Conservation (phyloP, 2,797 vertebrate species). For the Rhyacichthys aspro region DNA sequence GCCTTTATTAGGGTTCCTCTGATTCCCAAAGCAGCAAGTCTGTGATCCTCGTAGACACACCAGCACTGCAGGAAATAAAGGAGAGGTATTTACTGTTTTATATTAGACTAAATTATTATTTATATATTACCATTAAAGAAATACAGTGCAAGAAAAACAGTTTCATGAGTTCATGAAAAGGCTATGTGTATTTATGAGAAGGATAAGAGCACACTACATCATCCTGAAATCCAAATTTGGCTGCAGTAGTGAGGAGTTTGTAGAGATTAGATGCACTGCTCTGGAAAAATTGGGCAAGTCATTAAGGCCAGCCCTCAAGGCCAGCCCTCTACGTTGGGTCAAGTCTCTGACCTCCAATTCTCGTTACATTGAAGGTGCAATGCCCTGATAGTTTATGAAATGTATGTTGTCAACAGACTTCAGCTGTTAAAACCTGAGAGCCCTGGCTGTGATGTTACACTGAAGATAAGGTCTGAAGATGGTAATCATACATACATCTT, state of each 20-base stretch:
- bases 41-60: conserved; percentile 78
- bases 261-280: conserved; percentile 39
- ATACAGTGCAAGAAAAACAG: not conserved
- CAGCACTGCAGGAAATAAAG: conserved; percentile 58
- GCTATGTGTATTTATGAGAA: conserved; percentile 1
- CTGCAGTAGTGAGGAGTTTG: conserved; percentile 3
- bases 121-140: not conserved
- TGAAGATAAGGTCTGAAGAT: conserved; percentile 88
- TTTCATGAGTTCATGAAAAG: conserved; percentile 23
- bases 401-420: conserved; percentile 37
- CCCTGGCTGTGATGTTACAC: conserved; percentile 36
- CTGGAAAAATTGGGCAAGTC: conserved; percentile 45
- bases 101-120: too few relatives aligned
- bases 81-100: conserved; percentile 66
- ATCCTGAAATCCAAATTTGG: conserved; percentile 38
- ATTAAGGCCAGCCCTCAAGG: not conserved
- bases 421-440: conserved; percentile 18
- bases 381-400: not conserved
- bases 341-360: not conserved
- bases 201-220: conserved; percentile 3
- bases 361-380: not conserved
- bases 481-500: conserved; percentile 81
- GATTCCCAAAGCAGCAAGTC: conserved; percentile 33
- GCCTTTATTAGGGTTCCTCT: conserved; percentile 55
- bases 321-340: not conserved